Evolutionary conservation across 2,888 invertebrate genomes (phyloP), one percentile per base, ranked within the genome.

Genomic region (Dynastes grantii): DNA sequence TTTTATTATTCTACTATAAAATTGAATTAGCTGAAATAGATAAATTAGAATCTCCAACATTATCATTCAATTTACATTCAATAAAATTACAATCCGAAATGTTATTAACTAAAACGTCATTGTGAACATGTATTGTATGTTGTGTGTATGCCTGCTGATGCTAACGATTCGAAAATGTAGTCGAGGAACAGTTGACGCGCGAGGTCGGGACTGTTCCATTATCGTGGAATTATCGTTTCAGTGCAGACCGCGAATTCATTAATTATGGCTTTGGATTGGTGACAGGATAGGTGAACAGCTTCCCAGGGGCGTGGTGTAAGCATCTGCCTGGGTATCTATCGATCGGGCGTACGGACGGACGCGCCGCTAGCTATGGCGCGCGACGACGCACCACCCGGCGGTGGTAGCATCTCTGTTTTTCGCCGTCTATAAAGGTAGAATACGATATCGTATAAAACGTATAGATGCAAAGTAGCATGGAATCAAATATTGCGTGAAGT

Each of bases 141-240:
- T 11, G 45, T 45, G 1, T 8, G 45, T 8, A 45, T 45, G 11
- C 8, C 1, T 11, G 45, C 9, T 45, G 45, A 11, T 45, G 45
- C 8, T 45, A 45, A 45, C 55, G 71, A 71, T 53, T 71, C 71
- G 71, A 71, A 53, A 71, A 71, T 71, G 71, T 71, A 71, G 71
- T 71, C 53, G 71, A 49, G 63, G 58, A 71, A 37, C 71, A 55
- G 71, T 71, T 71, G 70, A 77, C 84, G 86, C 88, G 89, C 90
- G 90, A 86, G 88, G 88, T 88, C 88, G 88, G 71, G 87, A 86
- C 87, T 86, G 87, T 85, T 87, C 90, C 88, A 91, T 91, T 91
- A 91, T 88, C 87, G 88, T 89, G 89, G 89, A 88, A 89, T 89
- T 88, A 89, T 88, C 88, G 88, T 89, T 88, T 89, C 89, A 89